Conservation (phyloP, 2,888 invertebrate genomes). For the Metalampra italica region DNA sequence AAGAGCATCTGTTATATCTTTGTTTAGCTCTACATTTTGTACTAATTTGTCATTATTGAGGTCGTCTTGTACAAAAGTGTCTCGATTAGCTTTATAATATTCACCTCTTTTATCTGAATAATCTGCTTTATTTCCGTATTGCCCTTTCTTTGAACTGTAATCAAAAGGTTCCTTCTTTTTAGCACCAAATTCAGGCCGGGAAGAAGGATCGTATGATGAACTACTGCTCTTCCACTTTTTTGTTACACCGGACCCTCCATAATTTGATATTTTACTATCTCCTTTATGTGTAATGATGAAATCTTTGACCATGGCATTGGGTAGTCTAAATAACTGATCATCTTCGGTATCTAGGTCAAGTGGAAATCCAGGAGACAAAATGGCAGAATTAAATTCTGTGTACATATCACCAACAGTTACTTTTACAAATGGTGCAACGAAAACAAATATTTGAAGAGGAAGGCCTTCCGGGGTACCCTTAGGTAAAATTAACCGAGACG, state of each 20-base stretch:
- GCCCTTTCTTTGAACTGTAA: conserved; percentile 22
- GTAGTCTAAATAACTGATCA: conserved; percentile 48
- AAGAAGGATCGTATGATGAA: conserved; percentile 24
- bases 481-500: conserved; percentile 83
- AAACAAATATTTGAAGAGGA: conserved; percentile 81
- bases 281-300: conserved; percentile 53
- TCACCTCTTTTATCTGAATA: conserved; percentile 13
- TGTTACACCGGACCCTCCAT: conserved; percentile 25
- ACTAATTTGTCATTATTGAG: neutral
- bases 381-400: conserved; percentile 58
- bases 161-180: conserved; percentile 22
- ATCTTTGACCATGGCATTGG: conserved; percentile 59
- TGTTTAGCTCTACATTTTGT: conserved; percentile 6
- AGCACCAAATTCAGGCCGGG: conserved; percentile 17
- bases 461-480: conserved; percentile 83
- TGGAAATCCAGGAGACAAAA: conserved; percentile 82
- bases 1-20: conserved; percentile 4
- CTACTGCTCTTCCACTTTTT: conserved; percentile 32
- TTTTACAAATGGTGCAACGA: conserved; percentile 76
- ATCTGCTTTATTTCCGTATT: conserved; percentile 12
- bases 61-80: neutral
- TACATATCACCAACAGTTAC: conserved; percentile 31
- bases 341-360: conserved; percentile 82
- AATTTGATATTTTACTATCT: conserved; percentile 29
- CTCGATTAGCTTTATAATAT: conserved; percentile 9